These are phyloP conservation scores for Rhineura floridana DNA, from an alignment of 2,113 vertebrate genomes.

Conservation along the genomic window DNA sequence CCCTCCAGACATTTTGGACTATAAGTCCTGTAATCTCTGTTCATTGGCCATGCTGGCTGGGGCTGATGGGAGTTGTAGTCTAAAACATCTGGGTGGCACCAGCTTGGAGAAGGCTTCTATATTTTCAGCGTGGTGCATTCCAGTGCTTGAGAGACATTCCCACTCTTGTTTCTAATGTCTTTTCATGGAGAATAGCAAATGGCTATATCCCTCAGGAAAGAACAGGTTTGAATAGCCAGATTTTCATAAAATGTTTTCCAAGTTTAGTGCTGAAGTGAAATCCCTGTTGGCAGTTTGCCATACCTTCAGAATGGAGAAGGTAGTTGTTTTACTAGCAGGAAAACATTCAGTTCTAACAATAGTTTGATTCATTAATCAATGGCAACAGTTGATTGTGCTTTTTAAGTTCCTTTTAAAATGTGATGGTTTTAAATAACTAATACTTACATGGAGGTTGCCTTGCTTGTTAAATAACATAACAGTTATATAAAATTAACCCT, in stretches of 20 bases:
- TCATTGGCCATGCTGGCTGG: too few relatives aligned
- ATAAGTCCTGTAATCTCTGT: too few relatives aligned
- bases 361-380: not conserved
- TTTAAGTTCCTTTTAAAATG: not conserved
- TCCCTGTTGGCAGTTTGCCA: constrained; percentile 28
- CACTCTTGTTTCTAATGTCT: not conserved
- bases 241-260: accelerated
- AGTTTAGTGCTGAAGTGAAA: not conserved
- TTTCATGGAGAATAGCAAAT: constrained; percentile 15
- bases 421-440: not conserved
- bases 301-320: constrained; percentile 24
- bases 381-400: not conserved
- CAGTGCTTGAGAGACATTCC: not conserved
- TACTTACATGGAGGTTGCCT: not conserved
- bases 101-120: too few relatives aligned
- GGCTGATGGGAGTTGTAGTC: too few relatives aligned
- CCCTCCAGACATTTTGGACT: too few relatives aligned
- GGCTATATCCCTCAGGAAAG: not conserved
- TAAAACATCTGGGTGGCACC: too few relatives aligned
- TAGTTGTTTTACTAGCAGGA: not conserved
- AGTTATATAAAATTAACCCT: not conserved
- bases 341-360: constrained; percentile 4
- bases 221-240: constrained; percentile 22
- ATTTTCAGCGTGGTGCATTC: not conserved
- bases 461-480: not conserved